Evolutionary conservation across 2,113 vertebrate genomes (phyloP), one percentile per base, ranked within the genome.

Genomic region (Silurus glanis): DNA sequence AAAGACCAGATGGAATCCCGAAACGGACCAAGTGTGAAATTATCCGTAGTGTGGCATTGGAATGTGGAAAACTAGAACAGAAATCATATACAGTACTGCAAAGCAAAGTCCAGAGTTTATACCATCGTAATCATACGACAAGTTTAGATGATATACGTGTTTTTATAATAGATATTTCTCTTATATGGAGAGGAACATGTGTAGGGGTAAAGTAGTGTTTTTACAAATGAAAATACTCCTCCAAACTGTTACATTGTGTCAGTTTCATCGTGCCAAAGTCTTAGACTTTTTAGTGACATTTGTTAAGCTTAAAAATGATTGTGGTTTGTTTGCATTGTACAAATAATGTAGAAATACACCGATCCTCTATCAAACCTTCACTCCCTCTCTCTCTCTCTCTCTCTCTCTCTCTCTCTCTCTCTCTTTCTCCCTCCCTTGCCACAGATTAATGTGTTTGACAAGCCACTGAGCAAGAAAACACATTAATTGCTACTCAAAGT

Each of bases 401-500:
- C 53, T 61, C 28, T 28, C 66, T 28, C 51, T 21, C 75, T 45
- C 6, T 45, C 45, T 45, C n/a, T n/a, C 58, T 74, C 23, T 8
- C 19, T 45, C 25, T 47, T 45, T 62, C 55, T 83, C 80, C 71
- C 71, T 83, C 87, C 88, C 90, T 86, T 90, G 87, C 88, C 87
- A 90, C 88, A 91, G 91, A 95, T 94, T 92, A 94, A 93, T 92
- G 92, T 89, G 88, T 94, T 94, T 95, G 92, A 94, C 93, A 94
- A 94, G 91, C 91, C 94, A 93, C 85, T 94, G 93, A 94, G 93
- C 92, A 93, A 93, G 92, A 94, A 94, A 94, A 92, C 91, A 92
- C 94, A 94, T 94, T 95, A 94, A 94, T 94, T 94, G 93, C 92
- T 93, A 92, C 93, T 95, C 92, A 93, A 92, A 93, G 90, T 93